Percentiles rank a stretch among this genome's conserved stretches.
These are phyloP conservation scores for Thunnus thynnus DNA, from an alignment of 2,113 vertebrate genomes.

Conservation along the genomic window DNA sequence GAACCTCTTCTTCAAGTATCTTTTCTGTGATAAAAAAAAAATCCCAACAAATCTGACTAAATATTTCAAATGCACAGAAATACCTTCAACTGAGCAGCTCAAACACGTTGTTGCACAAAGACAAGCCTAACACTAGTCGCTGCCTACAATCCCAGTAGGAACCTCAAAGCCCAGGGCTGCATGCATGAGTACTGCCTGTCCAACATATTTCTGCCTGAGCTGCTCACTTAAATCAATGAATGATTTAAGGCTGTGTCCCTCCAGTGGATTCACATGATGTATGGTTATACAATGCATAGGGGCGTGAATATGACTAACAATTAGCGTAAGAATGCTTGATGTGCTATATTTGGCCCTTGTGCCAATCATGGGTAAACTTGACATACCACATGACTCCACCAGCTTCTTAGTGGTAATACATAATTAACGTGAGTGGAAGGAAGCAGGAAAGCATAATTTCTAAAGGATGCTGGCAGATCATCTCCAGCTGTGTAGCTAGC, in stretches of 20 bases:
- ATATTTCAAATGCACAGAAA: conserved; percentile 43
- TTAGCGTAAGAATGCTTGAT: conserved; percentile 23
- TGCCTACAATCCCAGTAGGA: conserved; percentile 27
- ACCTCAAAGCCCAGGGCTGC: conserved; percentile 33
- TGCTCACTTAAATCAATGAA: conserved; percentile 65
- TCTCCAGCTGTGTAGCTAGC: conserved; percentile 23
- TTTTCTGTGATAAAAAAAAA: background rate
- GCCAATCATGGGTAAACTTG: conserved; percentile 44
- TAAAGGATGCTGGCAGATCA: conserved; percentile 42
- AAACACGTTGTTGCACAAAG: conserved; percentile 6
- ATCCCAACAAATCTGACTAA: background rate
- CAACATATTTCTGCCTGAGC: conserved; percentile 49
- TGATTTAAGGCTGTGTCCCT: conserved; percentile 57
- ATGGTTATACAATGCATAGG: conserved; percentile 44
- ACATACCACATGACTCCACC: conserved; percentile 17
- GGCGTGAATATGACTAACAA: conserved; percentile 34
- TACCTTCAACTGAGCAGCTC: conserved; percentile 10
- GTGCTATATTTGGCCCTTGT: conserved; percentile 44
- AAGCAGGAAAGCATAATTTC: conserved; percentile 43
- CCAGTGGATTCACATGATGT: conserved; percentile 31
- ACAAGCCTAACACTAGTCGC: conserved; percentile 41
- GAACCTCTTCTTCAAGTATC: background rate
- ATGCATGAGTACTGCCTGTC: conserved; percentile 51
- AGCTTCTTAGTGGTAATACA: conserved; percentile 52
- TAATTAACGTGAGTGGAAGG: conserved; percentile 58